Evolutionary conservation across 2,888 invertebrate species (phyloP), one percentile per base, ranked within the genome.

Genomic region (Chymomyza fuscimana): DNA sequence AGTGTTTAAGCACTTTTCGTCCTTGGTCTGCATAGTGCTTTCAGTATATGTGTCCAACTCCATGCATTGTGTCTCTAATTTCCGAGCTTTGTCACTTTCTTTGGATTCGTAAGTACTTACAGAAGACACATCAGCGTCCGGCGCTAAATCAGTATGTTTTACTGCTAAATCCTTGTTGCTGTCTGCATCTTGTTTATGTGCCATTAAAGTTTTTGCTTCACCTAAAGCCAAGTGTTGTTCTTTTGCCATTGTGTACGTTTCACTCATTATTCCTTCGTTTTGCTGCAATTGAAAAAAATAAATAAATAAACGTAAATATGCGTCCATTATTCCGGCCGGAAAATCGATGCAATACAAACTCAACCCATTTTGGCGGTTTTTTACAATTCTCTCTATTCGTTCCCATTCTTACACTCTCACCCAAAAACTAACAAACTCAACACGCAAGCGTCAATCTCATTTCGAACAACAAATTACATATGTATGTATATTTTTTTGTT

Each of bases 321-420:
- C 40, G 52, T 65, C 36, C 61, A 63, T 67, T 67, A 62, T 67
- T 69, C 73, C 76, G 73, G 68, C 75, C 76, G 83, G 80, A 83
- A 87, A 85, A 86, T 82, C 86, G 87, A 85, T 87, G 78, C 77
- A 81, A 79, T 81, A 81, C 68, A 79, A 86, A 78, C 78, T 86
- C 80, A 85, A 76, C 73, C 78, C 80, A 81, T 86, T 86, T 86
- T 86, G 85, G 85, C 85, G 85, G 85, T 75, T 83, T 86, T 86
- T 81, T 80, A 60, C 54, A 61, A 54, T 81, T 85, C 78, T 77
- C 78, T 77, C 76, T 76, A 79, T 87, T 74, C 77, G 74, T 74
- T 78, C 80, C 78, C 72, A 74, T 85, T 85, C 82, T 80, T 65
- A 25, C 54, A 70, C 74, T 70, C 69, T 63, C 72, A 67, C 64